These are phyloP conservation scores for Bombus balteatus DNA, from an alignment of 1,140 invertebrate genomes.

Conservation along the genomic window DNA sequence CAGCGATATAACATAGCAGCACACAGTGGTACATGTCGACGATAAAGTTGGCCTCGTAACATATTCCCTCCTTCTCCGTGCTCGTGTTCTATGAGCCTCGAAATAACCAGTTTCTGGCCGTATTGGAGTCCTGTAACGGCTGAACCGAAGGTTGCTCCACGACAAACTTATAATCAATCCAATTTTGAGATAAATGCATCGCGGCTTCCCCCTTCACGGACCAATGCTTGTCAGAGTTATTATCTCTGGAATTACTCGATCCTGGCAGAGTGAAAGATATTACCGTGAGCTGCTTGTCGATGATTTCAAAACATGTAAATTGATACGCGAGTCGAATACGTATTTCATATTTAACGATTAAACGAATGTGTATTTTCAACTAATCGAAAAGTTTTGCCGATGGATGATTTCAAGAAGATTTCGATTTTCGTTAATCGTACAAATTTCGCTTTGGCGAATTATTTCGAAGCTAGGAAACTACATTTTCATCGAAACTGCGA, in stretches of 20 bases:
- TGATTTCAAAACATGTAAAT: background rate
- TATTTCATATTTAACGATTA: background rate
- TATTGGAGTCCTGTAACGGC: slow-evolving; percentile 30
- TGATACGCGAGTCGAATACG: background rate
- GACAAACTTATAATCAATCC: slow-evolving; percentile 55
- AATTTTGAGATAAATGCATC: slow-evolving; percentile 55
- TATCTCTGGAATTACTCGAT: slow-evolving; percentile 41
- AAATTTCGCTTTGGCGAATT: background rate
- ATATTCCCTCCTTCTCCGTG: slow-evolving; percentile 41
- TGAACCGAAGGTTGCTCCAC: slow-evolving; percentile 32
- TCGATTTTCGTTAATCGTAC: background rate
- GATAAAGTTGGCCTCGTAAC: slow-evolving; percentile 56
- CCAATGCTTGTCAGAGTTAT: slow-evolving; percentile 33
- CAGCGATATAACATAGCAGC: slow-evolving; percentile 5
- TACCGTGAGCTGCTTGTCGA: background rate
- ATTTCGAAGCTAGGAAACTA: background rate
- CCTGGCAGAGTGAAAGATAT: slow-evolving; percentile 6
- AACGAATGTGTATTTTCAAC: background rate
- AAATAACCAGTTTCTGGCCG: slow-evolving; percentile 50
- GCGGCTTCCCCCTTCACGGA: slow-evolving; percentile 33
- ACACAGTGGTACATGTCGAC: slow-evolving; percentile 39
- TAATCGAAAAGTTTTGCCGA: background rate
- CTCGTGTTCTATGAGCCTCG: slow-evolving; percentile 51
- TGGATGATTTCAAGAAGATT: background rate
- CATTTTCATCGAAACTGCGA: background rate